Evolutionary conservation across 1,140 invertebrate species (phyloP).

Genomic region (Drosophila seguyi): DNA sequence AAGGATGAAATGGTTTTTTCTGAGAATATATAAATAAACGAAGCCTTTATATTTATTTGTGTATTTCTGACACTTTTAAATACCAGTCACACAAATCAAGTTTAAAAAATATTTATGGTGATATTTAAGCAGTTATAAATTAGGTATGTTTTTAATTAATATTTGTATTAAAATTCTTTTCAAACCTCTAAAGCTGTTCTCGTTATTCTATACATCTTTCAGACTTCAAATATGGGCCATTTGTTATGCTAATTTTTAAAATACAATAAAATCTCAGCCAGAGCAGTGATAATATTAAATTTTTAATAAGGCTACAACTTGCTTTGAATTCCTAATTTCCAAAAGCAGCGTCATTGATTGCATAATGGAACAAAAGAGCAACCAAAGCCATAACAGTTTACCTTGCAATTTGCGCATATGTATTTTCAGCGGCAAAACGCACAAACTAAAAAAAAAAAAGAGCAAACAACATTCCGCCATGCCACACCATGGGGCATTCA

Average conservation of each 20-base stretch:
- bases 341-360: constrained; percentile 30
- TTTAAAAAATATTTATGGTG: too few relatives aligned
- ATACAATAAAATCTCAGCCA: background rate
- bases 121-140: background rate
- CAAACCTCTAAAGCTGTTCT: background rate
- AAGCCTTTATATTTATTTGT: background rate
- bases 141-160: background rate
- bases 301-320: background rate
- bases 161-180: background rate
- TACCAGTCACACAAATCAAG: background rate
- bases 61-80: background rate
- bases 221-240: background rate
- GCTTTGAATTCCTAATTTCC: constrained; percentile 13
- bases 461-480: constrained; percentile 28
- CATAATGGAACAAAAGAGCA: constrained; percentile 40
- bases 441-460: too few relatives aligned
- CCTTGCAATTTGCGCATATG: constrained; percentile 31
- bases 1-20: constrained; percentile 4
- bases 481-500: constrained; percentile 25
- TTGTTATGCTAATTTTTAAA: constrained; percentile 6
- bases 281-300: constrained; percentile 1
- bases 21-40: constrained; percentile 1
- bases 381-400: constrained; percentile 27
- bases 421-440: constrained; percentile 36
- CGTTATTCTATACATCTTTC: background rate